phyloP scores from a whole-genome alignment of 2,113 vertebrate genomes.

The Bujurquina vittata region DNA sequence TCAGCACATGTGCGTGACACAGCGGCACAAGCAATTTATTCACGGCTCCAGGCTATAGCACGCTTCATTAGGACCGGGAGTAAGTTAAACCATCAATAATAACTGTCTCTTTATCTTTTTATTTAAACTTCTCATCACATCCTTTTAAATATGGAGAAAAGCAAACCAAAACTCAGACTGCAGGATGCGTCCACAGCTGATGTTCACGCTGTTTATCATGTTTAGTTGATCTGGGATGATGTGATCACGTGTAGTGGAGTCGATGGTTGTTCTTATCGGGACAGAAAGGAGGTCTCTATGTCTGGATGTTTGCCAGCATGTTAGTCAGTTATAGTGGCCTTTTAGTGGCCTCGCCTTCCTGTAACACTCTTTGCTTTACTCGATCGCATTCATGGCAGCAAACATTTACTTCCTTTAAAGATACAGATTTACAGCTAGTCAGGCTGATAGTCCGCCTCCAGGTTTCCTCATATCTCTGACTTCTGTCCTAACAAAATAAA shows the following conservation, averaged over 20 bases:
- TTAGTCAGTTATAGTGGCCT: not conserved
- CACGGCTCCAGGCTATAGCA: conserved; percentile 36
- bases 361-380: not conserved
- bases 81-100: conserved; percentile 36
- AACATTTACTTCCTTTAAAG: not conserved
- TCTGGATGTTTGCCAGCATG: not conserved
- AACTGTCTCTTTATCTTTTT: not conserved
- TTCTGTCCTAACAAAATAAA: not conserved
- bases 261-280: not conserved
- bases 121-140: not conserved
- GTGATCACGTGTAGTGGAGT: not conserved
- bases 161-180: not conserved
- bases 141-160: not conserved
- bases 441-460: not conserved
- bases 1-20: conserved; percentile 35
- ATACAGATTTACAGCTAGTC: not conserved
- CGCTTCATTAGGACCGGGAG: conserved; percentile 16
- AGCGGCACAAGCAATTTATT: conserved; percentile 28
- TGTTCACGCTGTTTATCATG: not conserved
- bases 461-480: not conserved
- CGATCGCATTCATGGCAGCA: not conserved
- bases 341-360: not conserved
- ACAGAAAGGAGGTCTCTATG: not conserved
- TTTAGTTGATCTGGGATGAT: not conserved
- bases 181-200: not conserved